Evolutionary conservation across 1,140 invertebrate genomes (phyloP).

Genomic region (Ganaspis sp.): DNA sequence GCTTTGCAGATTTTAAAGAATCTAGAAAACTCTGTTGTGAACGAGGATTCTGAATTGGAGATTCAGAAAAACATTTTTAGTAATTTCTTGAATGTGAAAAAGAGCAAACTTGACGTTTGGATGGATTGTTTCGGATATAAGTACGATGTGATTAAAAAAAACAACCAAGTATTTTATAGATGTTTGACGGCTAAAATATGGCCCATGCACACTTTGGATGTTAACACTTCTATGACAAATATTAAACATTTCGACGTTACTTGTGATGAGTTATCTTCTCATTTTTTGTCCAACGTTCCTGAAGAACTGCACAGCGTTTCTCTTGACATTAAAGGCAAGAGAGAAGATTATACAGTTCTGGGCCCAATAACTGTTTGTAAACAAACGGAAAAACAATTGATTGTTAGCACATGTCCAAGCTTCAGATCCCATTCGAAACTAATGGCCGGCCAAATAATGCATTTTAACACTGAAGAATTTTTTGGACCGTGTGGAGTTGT

Average conservation of each 20-base stretch:
- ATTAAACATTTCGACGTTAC: not conserved
- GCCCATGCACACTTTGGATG: constrained; percentile 1
- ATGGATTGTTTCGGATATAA: not conserved
- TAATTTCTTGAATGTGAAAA: not conserved
- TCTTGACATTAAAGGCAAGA: not conserved
- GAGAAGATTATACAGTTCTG: not conserved
- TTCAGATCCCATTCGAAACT: not conserved
- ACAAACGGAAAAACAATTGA: not conserved
- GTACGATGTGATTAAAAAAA: not conserved
- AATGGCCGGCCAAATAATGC: not conserved
- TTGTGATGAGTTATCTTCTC: not conserved
- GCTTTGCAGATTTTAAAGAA: not conserved
- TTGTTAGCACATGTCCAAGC: not conserved
- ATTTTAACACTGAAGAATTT: not conserved
- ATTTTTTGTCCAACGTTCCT: not conserved
- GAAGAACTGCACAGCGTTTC: not conserved
- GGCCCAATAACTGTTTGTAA: not conserved
- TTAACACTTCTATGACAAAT: not conserved
- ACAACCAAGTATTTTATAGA: not conserved
- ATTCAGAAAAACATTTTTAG: not conserved
- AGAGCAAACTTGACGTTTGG: not conserved
- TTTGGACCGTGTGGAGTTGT: not conserved
- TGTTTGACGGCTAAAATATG: constrained; percentile 1
- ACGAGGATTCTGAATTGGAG: not conserved
- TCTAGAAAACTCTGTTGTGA: not conserved